Percentiles rank a stretch among this genome's conserved stretches.
Conservation (phyloP, 2,888 invertebrate species). For the Magallana nippona region DNA sequence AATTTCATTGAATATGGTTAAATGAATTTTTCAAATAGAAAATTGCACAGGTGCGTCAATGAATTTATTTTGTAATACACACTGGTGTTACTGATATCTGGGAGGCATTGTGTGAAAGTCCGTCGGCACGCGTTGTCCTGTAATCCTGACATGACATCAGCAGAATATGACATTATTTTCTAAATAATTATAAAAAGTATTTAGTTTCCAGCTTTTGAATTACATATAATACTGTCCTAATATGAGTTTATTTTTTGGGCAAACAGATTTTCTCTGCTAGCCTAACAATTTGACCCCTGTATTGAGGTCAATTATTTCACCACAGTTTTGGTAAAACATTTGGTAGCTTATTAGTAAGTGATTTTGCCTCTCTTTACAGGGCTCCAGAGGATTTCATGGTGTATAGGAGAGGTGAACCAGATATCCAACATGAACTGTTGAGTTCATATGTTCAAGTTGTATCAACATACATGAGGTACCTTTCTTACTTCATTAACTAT, state of each 20-base stretch:
- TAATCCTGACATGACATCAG: conserved; percentile 12
- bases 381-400: conserved; percentile 3
- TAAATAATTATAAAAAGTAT: background rate
- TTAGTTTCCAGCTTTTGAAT: no score
- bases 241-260: no score
- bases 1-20: conserved; percentile 8
- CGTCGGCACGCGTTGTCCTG: conserved; percentile 4
- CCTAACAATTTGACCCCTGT: background rate
- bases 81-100: conserved; percentile 19
- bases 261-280: no score
- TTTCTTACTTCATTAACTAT: conserved; percentile 29
- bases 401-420: conserved; percentile 37
- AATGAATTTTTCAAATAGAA: conserved; percentile 6
- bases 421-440: conserved; percentile 34
- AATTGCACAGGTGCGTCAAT: conserved; percentile 12
- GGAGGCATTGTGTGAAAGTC: background rate
- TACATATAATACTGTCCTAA: no score
- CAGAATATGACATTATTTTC: background rate
- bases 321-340: background rate
- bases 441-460: conserved; percentile 37
- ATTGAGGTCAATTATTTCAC: background rate
- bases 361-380: background rate
- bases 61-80: conserved; percentile 1
- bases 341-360: background rate
- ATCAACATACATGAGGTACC: conserved; percentile 33